Evolutionary conservation across 1,140 invertebrate genomes (phyloP).

Genomic region (Diabrotica virgifera): DNA sequence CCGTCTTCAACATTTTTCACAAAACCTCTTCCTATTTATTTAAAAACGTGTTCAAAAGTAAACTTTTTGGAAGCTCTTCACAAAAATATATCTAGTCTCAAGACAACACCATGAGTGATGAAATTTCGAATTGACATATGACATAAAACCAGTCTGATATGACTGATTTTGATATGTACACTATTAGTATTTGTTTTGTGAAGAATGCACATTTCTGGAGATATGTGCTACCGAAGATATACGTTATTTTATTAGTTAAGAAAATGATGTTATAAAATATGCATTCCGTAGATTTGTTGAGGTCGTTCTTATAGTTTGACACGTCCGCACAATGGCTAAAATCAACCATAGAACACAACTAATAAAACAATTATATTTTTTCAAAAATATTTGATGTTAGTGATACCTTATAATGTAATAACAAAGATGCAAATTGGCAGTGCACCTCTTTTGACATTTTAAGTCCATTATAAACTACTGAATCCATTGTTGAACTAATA

Average conservation of each 20-base stretch:
- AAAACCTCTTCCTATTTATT: neutral
- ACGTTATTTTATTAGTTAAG: too few species aligned
- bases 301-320: neutral
- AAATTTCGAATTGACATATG: slow-evolving; percentile 14
- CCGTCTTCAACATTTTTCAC: neutral
- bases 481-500: too few species aligned
- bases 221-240: too few species aligned
- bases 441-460: too few species aligned
- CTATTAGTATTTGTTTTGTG: slow-evolving; percentile 5
- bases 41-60: slow-evolving; percentile 6
- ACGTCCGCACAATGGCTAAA: too few species aligned
- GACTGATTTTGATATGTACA: slow-evolving; percentile 32
- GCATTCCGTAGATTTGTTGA: neutral
- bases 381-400: too few species aligned
- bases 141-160: slow-evolving; percentile 20
- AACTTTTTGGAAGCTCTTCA: slow-evolving; percentile 9
- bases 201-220: neutral
- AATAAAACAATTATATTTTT: too few species aligned
- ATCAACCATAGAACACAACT: too few species aligned
- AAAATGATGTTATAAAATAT: neutral
- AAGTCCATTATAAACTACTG: too few species aligned
- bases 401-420: too few species aligned
- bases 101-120: slow-evolving; percentile 15
- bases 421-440: too few species aligned
- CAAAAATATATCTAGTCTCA: slow-evolving; percentile 8